phyloP scores from a whole-genome alignment of 1,140 invertebrate genomes.

The Sycophila sp. region DNA sequence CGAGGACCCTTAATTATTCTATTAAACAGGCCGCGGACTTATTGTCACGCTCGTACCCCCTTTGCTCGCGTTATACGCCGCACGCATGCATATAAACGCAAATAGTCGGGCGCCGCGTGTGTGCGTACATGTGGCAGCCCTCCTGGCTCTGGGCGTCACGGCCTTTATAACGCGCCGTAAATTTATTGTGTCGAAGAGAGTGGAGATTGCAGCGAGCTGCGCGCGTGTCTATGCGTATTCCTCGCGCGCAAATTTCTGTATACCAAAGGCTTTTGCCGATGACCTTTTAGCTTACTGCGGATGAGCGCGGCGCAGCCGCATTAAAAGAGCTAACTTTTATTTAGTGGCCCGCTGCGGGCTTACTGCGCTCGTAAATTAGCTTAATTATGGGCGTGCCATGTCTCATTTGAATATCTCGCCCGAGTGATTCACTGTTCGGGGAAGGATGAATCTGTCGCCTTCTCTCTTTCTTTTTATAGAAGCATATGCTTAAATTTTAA shows the following conservation, averaged over 20 bases:
- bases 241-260: slow-evolving; percentile 11
- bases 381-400: slow-evolving; percentile 13
- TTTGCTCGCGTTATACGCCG: slow-evolving; percentile 16
- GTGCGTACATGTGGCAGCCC: not conserved
- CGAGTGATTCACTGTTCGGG: slow-evolving; percentile 1
- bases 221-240: not conserved
- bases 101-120: not conserved
- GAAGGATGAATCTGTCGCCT: not conserved
- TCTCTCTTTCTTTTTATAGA: not conserved
- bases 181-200: slow-evolving; percentile 48
- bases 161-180: slow-evolving; percentile 47
- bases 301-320: not conserved
- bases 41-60: slow-evolving; percentile 54
- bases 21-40: slow-evolving; percentile 64
- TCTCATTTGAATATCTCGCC: slow-evolving; percentile 26
- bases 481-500: no score
- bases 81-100: not conserved
- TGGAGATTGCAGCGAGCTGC: slow-evolving; percentile 34
- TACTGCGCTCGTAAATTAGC: slow-evolving; percentile 14
- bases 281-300: slow-evolving; percentile 19
- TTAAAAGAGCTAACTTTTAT: not conserved
- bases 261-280: not conserved
- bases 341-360: not conserved
- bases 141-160: not conserved
- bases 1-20: slow-evolving; percentile 66